A percentile compares a stretch with the other conserved stretches of the same genome.
Evolutionary conservation across 2,888 invertebrate species (phyloP).

Genomic region (Cylloceria caligata): DNA sequence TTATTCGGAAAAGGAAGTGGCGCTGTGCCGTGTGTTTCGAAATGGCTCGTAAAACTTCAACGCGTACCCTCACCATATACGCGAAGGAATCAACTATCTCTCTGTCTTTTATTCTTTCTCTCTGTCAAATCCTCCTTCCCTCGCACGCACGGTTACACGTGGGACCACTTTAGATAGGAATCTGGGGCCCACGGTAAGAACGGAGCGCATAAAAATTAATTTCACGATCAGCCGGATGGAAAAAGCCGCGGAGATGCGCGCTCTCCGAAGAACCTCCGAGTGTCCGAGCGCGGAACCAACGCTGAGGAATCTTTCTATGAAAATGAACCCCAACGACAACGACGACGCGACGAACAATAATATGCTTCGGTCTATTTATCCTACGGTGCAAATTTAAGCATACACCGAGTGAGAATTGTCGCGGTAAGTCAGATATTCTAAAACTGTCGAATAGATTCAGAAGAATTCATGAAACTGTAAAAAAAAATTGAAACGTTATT

Average conservation of each 20-base stretch:
- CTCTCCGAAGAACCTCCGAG: slow-evolving; percentile 16
- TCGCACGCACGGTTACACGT: slow-evolving; percentile 59
- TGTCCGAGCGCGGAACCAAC: background rate
- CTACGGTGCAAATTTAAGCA: background rate
- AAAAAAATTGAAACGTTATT: too few species aligned
- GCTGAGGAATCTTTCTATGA: slow-evolving; percentile 3
- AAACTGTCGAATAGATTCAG: background rate
- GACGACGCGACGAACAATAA: slow-evolving; percentile 13
- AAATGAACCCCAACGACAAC: slow-evolving; percentile 6
- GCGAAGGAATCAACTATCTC: slow-evolving; percentile 30
- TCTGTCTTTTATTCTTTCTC: slow-evolving; percentile 46
- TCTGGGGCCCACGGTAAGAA: slow-evolving; percentile 63
- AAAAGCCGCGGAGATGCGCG: slow-evolving; percentile 36
- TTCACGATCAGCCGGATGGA: slow-evolving; percentile 62
- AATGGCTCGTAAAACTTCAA: slow-evolving; percentile 63
- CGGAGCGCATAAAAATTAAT: slow-evolving; percentile 70
- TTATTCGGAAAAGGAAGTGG: slow-evolving; percentile 39
- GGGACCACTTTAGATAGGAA: slow-evolving; percentile 72
- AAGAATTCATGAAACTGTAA: background rate
- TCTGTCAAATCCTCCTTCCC: slow-evolving; percentile 33
- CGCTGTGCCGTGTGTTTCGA: slow-evolving; percentile 41
- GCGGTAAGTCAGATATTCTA: background rate
- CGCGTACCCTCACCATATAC: slow-evolving; percentile 44
- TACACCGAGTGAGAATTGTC: background rate
- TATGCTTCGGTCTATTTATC: slow-evolving; percentile 4